Conservation (phyloP, 2,797 vertebrate genomes). For the Orientallactaga sibirica region DNA sequence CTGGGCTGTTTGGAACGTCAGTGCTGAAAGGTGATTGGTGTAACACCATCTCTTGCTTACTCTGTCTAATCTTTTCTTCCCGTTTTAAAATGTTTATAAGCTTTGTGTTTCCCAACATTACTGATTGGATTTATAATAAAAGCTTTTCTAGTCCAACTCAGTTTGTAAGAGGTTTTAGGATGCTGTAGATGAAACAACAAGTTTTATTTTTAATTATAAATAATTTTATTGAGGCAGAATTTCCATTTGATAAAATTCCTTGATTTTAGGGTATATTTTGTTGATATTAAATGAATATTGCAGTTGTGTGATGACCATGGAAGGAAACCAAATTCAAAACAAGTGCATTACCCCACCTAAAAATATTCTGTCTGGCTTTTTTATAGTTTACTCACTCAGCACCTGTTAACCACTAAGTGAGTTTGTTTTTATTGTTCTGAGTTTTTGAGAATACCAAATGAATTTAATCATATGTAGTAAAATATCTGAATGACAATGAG, state of each 20-base stretch:
- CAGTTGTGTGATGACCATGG: background rate
- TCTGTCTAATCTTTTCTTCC: background rate
- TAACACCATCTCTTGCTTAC: background rate
- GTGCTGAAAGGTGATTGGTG: background rate
- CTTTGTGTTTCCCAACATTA: background rate
- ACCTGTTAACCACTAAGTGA: background rate
- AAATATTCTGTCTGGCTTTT: background rate
- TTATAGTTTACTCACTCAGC: background rate
- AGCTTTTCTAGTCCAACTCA: background rate
- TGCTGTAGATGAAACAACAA: background rate
- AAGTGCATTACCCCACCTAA: background rate
- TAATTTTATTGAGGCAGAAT: background rate
- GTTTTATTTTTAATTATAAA: background rate
- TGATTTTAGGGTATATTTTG: background rate
- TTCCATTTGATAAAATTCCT: background rate
- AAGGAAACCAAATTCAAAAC: background rate
- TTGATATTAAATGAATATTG: background rate
- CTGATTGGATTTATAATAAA: background rate
- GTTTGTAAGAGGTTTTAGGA: background rate
- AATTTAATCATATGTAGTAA: background rate
- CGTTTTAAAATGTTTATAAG: background rate
- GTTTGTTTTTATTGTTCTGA: background rate
- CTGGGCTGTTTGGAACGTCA: background rate
- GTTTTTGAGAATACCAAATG: background rate
- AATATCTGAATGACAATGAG: background rate